These are phyloP conservation scores for Neostethus bicornis DNA, from an alignment of 2,797 vertebrate species.

Conservation along the genomic window DNA sequence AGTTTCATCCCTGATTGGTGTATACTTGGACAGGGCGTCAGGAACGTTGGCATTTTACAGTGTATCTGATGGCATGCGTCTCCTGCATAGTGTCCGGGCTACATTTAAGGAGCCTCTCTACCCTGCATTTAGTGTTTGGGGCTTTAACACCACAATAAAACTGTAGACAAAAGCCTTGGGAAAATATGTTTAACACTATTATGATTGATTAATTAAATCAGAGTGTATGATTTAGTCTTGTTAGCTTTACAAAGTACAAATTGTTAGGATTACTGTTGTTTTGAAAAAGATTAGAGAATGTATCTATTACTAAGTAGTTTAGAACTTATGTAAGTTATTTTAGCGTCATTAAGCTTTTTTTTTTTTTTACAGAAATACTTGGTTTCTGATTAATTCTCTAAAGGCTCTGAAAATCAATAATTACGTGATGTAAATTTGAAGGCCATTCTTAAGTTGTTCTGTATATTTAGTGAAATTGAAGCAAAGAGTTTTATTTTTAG, in stretches of 20 bases:
- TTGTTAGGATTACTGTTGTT: slow-evolving; percentile 6
- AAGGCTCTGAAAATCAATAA: too few species aligned
- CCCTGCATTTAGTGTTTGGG: slow-evolving; percentile 84
- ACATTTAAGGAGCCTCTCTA: slow-evolving; percentile 80
- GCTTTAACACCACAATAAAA: slow-evolving; percentile 72
- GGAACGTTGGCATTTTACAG: slow-evolving; percentile 80
- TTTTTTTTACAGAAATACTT: neutral
- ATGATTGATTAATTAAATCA: neutral
- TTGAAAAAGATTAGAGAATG: neutral
- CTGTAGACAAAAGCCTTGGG: slow-evolving; percentile 36
- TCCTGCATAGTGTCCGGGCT: slow-evolving; percentile 77
- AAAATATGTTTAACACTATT: neutral
- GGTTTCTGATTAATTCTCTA: neutral
- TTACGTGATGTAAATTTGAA: too few species aligned
- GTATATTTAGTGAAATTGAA: neutral
- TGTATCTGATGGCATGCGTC: slow-evolving; percentile 76
- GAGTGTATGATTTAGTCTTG: neutral
- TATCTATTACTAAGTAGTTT: neutral
- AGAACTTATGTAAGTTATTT: neutral
- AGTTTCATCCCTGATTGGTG: slow-evolving; percentile 69
- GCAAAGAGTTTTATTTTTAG: neutral
- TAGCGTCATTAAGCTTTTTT: neutral
- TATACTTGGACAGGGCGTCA: slow-evolving; percentile 78
- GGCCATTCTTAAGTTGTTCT: neutral
- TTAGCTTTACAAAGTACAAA: slow-evolving; percentile 5